Evolutionary conservation across 2,113 vertebrate species (phyloP), one percentile per base, ranked within the genome.

Genomic region (Sorex araneus): DNA sequence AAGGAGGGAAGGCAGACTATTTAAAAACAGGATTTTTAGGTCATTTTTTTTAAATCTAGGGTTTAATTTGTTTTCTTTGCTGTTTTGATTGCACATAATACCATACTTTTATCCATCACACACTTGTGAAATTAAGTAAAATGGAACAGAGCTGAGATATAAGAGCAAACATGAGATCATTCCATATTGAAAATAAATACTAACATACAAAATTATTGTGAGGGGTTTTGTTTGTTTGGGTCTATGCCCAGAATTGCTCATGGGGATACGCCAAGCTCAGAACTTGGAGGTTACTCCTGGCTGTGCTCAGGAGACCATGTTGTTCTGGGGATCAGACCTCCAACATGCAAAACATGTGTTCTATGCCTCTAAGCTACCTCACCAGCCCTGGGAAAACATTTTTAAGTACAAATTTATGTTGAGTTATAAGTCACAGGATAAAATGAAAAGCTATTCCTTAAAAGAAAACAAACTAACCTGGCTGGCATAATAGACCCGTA

Each of bases 81-180:
- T 88, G 90, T 85, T 92, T 73, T 82, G 47, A 36, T 11, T 67
- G 16, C 3, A 54, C 9, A n/a, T 84, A 75, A 30, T 30, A 85
- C 78, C 27, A 78, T 23, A 82, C 34, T 86, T 79, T 88, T 73
- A 28, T 92, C 47, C 45, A 67, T 74, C 70, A 91, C 40, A 91
- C 5, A 81, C 25, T 54, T 63, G 19, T 34, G 0, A 75, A 66
- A 67, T 45, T 47, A 69, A 84, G 12, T 80, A 8, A 86, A 76
- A 8, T 12, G 0, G 28, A 74, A 3, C 10, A 91, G 80, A 60
- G 4, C 54, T n/a, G 77, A 27, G 21, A 86, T 77, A 28, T 12
- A 70, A 79, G n/a, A 71, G 47, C n/a, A 71, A 80, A 92, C 87
- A 74, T 69, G 4, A 45, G 7, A 74, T 40, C 12, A 69, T 45